phyloP scores from a whole-genome alignment of 2,113 vertebrate genomes.

The Eidolon helvum region DNA sequence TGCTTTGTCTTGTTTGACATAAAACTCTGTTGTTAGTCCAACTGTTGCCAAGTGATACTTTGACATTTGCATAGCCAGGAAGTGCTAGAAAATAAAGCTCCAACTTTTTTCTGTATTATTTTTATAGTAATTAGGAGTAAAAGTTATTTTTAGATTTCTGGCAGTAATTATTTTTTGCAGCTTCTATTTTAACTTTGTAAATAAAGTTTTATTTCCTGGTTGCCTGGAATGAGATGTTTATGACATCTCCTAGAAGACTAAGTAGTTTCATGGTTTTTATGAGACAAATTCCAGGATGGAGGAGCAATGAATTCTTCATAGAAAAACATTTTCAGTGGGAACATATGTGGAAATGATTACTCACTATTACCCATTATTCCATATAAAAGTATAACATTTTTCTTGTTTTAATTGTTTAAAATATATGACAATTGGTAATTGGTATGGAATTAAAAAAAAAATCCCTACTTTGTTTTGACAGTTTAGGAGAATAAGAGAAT shows the following conservation, averaged over 20 bases:
- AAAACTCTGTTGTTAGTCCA: conserved; percentile 70
- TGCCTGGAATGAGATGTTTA: conserved; percentile 35
- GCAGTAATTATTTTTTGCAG: conserved; percentile 69
- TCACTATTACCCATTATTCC: not conserved
- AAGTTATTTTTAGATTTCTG: conserved; percentile 77
- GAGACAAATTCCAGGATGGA: conserved; percentile 28
- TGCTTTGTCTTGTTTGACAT: conserved; percentile 59
- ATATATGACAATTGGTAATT: not conserved
- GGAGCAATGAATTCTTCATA: conserved; percentile 19
- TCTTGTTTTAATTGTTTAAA: conserved; percentile 44
- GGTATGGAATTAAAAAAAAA: conserved; percentile 37
- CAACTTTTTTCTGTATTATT: conserved; percentile 49
- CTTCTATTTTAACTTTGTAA: conserved; percentile 69
- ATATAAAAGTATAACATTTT: not conserved
- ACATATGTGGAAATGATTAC: not conserved
- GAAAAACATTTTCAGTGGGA: conserved; percentile 27
- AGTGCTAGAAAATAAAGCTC: conserved; percentile 69
- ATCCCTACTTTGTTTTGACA: not conserved
- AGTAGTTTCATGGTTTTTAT: conserved; percentile 32
- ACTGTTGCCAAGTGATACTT: conserved; percentile 74
- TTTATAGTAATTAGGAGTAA: conserved; percentile 61
- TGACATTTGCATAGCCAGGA: conserved; percentile 72
- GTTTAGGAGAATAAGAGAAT: not conserved
- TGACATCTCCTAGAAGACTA: conserved; percentile 47
- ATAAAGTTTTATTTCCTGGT: conserved; percentile 55